These are phyloP conservation scores for Campoletis sonorensis DNA, from an alignment of 1,140 invertebrate species.

Conservation along the genomic window DNA sequence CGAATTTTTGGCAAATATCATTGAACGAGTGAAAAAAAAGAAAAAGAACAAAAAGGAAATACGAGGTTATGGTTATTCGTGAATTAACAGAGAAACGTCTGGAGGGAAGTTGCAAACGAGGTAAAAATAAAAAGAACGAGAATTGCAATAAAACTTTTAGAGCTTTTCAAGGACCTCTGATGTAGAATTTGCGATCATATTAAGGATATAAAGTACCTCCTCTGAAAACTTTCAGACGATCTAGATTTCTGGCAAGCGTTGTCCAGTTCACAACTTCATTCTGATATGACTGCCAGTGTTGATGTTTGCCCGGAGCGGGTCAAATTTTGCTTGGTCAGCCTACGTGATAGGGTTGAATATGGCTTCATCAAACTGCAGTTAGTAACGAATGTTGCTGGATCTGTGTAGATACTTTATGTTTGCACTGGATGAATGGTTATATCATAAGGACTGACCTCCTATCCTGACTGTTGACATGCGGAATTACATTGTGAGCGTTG, in stretches of 20 bases:
- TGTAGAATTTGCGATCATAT: neutral
- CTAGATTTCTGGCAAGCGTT: neutral
- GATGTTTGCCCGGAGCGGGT: neutral
- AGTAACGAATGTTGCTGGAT: neutral
- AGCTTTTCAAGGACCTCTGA: no score
- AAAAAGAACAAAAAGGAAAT: no score
- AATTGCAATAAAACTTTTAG: neutral
- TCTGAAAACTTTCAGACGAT: neutral
- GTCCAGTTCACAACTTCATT: neutral
- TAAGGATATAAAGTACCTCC: neutral
- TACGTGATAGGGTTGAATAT: neutral
- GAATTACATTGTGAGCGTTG: neutral
- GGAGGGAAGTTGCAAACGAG: neutral
- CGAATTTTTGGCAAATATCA: neutral
- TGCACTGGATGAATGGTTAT: neutral
- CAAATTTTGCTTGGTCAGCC: neutral
- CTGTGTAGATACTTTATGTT: neutral
- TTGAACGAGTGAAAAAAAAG: neutral
- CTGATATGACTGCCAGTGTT: neutral
- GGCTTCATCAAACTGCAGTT: neutral
- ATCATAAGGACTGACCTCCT: no score
- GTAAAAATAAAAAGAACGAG: neutral
- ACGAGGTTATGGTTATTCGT: no score
- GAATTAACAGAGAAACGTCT: neutral
- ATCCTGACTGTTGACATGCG: no score